These are phyloP conservation scores for Phalanger gymnotis DNA, from an alignment of 2,797 vertebrate species.

Conservation along the genomic window DNA sequence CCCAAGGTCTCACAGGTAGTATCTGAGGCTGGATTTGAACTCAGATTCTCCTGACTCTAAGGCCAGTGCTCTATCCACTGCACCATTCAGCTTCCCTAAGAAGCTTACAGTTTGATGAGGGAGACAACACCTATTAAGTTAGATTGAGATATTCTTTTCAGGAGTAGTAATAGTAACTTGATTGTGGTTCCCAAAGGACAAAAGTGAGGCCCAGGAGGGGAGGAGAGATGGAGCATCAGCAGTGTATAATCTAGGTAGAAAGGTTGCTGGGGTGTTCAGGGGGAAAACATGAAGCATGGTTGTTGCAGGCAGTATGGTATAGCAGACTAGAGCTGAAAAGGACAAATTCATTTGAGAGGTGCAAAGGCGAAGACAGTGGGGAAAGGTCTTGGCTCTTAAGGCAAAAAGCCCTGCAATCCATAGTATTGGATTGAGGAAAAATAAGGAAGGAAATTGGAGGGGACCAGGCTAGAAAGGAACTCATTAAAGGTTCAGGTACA, in stretches of 20 bases:
- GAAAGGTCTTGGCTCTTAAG: not conserved
- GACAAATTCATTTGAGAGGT: not conserved
- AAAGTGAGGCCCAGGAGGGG: not conserved
- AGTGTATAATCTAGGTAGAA: not conserved
- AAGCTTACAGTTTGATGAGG: not conserved
- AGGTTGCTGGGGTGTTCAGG: not conserved
- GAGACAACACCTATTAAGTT: not conserved
- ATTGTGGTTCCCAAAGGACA: not conserved
- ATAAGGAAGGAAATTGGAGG: not conserved
- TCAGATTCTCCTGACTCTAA: not conserved
- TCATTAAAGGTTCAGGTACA: not conserved
- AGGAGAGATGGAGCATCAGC: not conserved
- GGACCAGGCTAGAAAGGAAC: not conserved
- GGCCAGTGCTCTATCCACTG: not conserved
- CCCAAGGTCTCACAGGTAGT: not conserved
- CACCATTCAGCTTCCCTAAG: not conserved
- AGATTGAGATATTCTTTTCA: not conserved
- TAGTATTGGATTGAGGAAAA: not conserved
- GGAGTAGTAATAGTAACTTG: not conserved
- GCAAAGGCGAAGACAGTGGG: not conserved
- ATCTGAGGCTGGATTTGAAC: not conserved
- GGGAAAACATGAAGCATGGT: not conserved
- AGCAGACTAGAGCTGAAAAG: not conserved
- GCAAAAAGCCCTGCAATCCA: not conserved
- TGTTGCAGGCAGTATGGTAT: not conserved